A percentile compares a stretch with the other conserved stretches of the same genome.
Evolutionary conservation across 2,888 invertebrate species (phyloP).

Genomic region (Ommatoiulus sabulosus): DNA sequence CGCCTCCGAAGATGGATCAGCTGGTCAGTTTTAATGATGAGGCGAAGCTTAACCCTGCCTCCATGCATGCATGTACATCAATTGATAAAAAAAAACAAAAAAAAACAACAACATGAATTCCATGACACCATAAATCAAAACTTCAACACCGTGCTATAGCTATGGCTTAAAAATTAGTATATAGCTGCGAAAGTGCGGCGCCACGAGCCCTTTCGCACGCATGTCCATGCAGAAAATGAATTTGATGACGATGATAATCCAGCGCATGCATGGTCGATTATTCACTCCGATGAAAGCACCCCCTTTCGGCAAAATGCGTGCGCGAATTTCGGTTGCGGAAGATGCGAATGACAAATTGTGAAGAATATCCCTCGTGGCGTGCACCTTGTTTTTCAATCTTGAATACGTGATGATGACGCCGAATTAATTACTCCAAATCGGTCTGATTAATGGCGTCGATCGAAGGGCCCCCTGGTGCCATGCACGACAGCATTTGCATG

Average conservation of each 20-base stretch:
- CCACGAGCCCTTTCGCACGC: not conserved
- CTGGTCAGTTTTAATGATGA: not conserved
- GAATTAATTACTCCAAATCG: slow-evolving; percentile 15
- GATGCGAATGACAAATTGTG: not conserved
- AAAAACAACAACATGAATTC: not conserved
- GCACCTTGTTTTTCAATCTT: not conserved
- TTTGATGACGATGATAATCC: not conserved
- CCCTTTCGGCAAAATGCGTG: not conserved
- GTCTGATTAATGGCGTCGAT: not conserved
- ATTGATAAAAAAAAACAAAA: not conserved
- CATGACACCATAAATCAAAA: slow-evolving; percentile 4
- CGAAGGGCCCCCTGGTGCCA: not conserved
- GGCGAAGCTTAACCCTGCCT: not conserved
- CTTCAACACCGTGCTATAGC: not conserved
- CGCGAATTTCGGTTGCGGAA: not conserved
- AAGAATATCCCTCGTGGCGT: slow-evolving; percentile 7
- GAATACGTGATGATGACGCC: not conserved
- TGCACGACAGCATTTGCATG: too few species aligned
- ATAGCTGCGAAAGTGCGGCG: not conserved
- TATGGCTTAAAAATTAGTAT: not conserved
- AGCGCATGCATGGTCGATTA: not conserved
- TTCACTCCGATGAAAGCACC: not conserved
- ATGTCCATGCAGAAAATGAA: not conserved
- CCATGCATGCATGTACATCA: not conserved
- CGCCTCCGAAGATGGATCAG: not conserved